These are phyloP conservation scores for Phallusia fumigata DNA, from an alignment of 23 tunicate genomes.

Conservation along the genomic window DNA sequence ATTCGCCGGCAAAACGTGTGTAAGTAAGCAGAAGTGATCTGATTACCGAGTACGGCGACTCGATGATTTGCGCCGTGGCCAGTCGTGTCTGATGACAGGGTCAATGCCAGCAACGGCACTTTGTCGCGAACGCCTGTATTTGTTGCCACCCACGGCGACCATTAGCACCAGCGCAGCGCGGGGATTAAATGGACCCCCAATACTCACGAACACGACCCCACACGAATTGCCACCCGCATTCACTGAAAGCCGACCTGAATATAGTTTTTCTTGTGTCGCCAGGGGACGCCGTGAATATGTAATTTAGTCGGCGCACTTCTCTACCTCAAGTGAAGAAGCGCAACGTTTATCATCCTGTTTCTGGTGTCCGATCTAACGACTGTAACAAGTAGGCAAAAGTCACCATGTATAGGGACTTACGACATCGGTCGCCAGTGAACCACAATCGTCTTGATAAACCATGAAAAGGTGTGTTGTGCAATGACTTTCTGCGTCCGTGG, in stretches of 20 bases:
- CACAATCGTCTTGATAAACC: not conserved
- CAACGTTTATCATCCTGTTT: not conserved
- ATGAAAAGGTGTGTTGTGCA: not conserved
- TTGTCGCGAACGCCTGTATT: conserved; percentile 11
- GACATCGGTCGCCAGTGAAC: too few species aligned
- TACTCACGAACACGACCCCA: conserved; percentile 1
- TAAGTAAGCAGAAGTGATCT: conserved; percentile 1
- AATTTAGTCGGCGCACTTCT: too few species aligned
- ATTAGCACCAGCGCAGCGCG: not conserved
- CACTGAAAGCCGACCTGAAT: not conserved
- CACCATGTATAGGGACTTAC: too few species aligned
- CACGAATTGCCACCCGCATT: conserved; percentile 4
- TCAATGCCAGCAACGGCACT: conserved; percentile 4
- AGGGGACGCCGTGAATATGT: not conserved
- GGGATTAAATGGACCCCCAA: conserved; percentile 7
- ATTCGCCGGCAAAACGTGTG: not conserved
- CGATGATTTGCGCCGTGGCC: not conserved
- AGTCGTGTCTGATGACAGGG: not conserved
- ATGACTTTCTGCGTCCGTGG: not conserved
- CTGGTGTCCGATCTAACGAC: not conserved
- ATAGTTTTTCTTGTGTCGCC: not conserved
- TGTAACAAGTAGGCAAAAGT: too few species aligned
- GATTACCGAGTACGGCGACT: conserved; percentile 3
- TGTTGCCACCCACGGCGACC: conserved; percentile 14
- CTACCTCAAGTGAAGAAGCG: too few species aligned